Evolutionary conservation across 2,113 vertebrate species (phyloP), one percentile per base, ranked within the genome.

Genomic region (Thamnaconus septentrionalis): DNA sequence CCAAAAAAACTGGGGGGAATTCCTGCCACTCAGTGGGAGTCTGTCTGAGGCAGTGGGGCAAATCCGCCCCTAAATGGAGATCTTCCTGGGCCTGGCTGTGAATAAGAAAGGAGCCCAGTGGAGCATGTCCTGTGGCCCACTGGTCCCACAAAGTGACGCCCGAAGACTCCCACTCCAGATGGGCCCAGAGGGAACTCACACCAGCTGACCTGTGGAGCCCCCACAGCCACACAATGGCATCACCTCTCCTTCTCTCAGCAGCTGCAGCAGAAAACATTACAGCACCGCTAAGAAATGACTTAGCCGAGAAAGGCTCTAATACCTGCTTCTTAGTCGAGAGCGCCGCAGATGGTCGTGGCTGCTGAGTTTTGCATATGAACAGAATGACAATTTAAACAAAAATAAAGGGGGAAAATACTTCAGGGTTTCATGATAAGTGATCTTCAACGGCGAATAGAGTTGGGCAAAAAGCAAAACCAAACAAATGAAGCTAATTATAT

Each of bases 31-130:
- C 82, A 66, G 89, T 88, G 78, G 85, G 82, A 87, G 80, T 83
- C 75, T 86, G 87, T 83, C 49, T 18, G 79, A 72, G 59, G 85
- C 87, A 90, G 62, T 54, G 66, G 78, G 69, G 77, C 81, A 79
- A 87, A 86, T 88, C 90, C 73, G 43, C 84, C 82, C 74, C 64
- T 88, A 78, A 88, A 87, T 87, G 75, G 83, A 90, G 83, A 67
- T 79, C 81, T 79, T 76, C 78, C 64, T 73, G 58, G 54, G 53
- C 68, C 60, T 68, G 61, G 31, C 74, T 74, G 59, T 75, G 83
- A 84, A 87, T 85, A 81, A 89, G 84, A 90, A 82, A 78, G 76
- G 73, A 77, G 66, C 4, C 76, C 88, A 90, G 59, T 84, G 75
- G 80, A 88, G 80, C 88, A 71, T 88, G 78, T 86, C 85, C 57